Evolutionary conservation across 1,140 invertebrate genomes (phyloP).

Genomic region (Euwallacea similis): DNA sequence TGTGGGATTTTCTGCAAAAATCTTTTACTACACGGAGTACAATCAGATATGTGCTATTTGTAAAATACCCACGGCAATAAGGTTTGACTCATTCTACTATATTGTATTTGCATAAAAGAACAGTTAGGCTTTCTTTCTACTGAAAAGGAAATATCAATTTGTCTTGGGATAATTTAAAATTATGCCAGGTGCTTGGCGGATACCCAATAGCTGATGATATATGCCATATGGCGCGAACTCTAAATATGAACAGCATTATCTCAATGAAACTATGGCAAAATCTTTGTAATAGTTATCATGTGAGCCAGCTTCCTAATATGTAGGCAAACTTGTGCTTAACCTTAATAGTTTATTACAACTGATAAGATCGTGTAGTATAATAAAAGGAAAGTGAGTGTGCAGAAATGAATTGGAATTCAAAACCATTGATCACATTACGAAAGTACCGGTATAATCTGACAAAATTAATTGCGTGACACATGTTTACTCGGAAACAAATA

Average conservation of each 20-base stretch:
- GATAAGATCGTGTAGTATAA: too few species aligned
- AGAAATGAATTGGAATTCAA: not conserved
- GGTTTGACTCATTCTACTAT: constrained; percentile 1
- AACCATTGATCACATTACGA: not conserved
- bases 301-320: too few species aligned
- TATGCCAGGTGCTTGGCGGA: too few species aligned
- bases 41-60: constrained; percentile 4
- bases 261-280: too few species aligned
- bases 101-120: not conserved
- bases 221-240: too few species aligned
- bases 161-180: not conserved
- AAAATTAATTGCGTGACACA: not conserved
- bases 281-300: too few species aligned
- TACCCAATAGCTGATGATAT: too few species aligned
- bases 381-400: too few species aligned
- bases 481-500: not conserved
- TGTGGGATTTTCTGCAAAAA: constrained; percentile 1
- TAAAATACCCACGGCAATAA: not conserved
- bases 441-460: not conserved
- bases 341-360: too few species aligned
- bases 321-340: too few species aligned
- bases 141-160: not conserved
- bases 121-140: constrained; percentile 1
- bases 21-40: not conserved
- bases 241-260: too few species aligned